phyloP scores from a whole-genome alignment of 2,113 vertebrate species.

The Indri indri region DNA sequence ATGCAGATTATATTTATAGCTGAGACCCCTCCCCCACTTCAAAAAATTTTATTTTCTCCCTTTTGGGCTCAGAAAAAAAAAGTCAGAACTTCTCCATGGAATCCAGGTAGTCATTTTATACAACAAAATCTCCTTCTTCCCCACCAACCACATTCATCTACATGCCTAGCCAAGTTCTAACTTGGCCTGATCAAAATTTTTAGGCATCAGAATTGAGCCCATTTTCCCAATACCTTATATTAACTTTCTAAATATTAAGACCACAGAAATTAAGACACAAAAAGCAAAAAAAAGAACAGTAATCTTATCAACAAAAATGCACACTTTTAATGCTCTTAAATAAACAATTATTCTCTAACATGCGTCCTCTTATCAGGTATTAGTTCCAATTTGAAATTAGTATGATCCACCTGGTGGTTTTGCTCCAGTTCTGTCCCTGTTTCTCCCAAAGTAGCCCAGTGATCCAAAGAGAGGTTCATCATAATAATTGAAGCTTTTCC shows the following conservation, averaged over 20 bases:
- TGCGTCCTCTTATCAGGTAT: not conserved
- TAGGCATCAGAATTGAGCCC: not conserved
- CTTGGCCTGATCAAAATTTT: constrained; percentile 11
- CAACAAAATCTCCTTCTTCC: not conserved
- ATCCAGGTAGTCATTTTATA: constrained; percentile 18
- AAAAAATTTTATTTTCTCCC: constrained; percentile 9
- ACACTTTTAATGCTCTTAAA: constrained; percentile 42
- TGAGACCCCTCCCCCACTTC: not conserved
- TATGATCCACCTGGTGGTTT: constrained; percentile 53
- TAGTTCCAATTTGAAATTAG: constrained; percentile 57
- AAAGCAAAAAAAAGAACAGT: constrained; percentile 23
- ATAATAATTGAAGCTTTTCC: constrained; percentile 65
- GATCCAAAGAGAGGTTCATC: constrained; percentile 69
- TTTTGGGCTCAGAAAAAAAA: constrained; percentile 36
- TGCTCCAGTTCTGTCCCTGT: constrained; percentile 62
- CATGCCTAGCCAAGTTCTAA: constrained; percentile 15
- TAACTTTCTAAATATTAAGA: constrained; percentile 32
- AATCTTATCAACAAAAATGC: constrained; percentile 13
- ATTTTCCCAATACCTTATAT: not conserved
- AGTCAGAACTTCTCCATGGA: not conserved
- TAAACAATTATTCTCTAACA: constrained; percentile 46
- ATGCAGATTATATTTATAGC: not conserved
- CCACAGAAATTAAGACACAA: constrained; percentile 30
- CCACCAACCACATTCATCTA: not conserved
- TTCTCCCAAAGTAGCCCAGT: constrained; percentile 70